Base-by-base conservation (phyloP, 2,888 invertebrate species). In the Euproctis similis region DNA sequence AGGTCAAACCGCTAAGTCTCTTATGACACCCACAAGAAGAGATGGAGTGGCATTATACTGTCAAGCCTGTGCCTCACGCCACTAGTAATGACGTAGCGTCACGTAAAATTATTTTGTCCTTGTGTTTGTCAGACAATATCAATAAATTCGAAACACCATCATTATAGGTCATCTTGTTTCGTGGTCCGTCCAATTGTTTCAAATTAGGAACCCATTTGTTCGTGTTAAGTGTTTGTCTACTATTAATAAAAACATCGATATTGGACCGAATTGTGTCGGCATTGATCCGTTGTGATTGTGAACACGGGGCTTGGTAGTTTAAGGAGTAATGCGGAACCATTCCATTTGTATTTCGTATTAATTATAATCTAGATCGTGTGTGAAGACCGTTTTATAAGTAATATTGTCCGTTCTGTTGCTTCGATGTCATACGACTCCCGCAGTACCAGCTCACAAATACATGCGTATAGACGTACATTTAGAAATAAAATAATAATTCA, bases 191-290 rank as follows among this genome's bases (percentile, higher is more conserved):
- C 73, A 76, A 75, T 76, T 76, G 73, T 50, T 53, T 61, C 65
- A 66, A 75, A 78, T 78, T 69, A 76, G 66, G 63, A 70, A 58
- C 53, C 62, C 68, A 75, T 78, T 74, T 67, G 64, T 76, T 55
- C 58, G 56, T 58, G 63, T 70, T 63, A 68, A 53, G 51, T 60
- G 62, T 53, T 51, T 46, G 53, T 48, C 43, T 53, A 45, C 53
- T 57, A 59, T 59, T 63, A 68, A 67, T 67, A 62, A 62, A 65
- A 49, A 54, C 48, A 42, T 59, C 48, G 51, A 55, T 51, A 48
- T 47, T 42, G 31, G 31, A 43, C 41, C 41, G 42, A 27, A 35
- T 26, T 31, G 42, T 37, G 34, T 27, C 40, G 35, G 33, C 39
- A 50, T 51, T 47, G 54, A 52, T 51, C 42, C 35, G 31, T 16